A percentile compares a stretch with the other conserved stretches of the same genome.
These are phyloP conservation scores for Anneissia japonica DNA, from an alignment of 35 echinoderm and acorn worm genomes.

Conservation along the genomic window DNA sequence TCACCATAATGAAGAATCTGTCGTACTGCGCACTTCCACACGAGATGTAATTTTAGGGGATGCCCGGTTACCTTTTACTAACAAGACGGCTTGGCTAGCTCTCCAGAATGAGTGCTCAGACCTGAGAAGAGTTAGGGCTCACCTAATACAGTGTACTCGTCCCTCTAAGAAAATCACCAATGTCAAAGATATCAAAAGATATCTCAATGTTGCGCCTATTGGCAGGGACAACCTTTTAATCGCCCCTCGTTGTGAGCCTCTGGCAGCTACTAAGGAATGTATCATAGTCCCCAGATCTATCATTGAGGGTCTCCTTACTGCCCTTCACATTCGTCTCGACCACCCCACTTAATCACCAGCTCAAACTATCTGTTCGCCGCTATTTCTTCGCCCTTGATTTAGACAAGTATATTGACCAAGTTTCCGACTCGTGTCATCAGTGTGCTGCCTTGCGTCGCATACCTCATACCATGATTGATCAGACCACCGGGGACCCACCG, in stretches of 20 bases:
- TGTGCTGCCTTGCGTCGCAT: neutral
- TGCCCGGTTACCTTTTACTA: too few species aligned
- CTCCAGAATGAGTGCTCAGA: neutral
- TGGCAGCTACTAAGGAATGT: neutral
- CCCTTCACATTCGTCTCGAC: slow-evolving; percentile 45
- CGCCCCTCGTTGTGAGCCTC: neutral
- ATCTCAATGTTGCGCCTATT: neutral
- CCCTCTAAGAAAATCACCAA: slow-evolving; percentile 9
- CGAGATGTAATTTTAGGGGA: neutral
- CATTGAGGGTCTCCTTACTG: neutral
- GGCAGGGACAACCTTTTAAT: neutral
- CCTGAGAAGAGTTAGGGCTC: neutral
- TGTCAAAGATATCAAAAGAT: neutral
- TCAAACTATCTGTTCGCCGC: neutral
- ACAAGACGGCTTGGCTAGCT: neutral
- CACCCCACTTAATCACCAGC: slow-evolving; percentile 47
- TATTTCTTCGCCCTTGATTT: slow-evolving; percentile 42
- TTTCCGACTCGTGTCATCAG: neutral
- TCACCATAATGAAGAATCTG: neutral
- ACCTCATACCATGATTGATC: neutral
- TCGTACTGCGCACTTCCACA: neutral
- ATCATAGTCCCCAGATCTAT: neutral
- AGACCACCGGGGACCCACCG: neutral
- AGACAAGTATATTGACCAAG: neutral
- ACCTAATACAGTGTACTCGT: neutral